Base-by-base conservation (phyloP, 35 echinoderm and acorn worm species). In the Lytechinus pictus region DNA sequence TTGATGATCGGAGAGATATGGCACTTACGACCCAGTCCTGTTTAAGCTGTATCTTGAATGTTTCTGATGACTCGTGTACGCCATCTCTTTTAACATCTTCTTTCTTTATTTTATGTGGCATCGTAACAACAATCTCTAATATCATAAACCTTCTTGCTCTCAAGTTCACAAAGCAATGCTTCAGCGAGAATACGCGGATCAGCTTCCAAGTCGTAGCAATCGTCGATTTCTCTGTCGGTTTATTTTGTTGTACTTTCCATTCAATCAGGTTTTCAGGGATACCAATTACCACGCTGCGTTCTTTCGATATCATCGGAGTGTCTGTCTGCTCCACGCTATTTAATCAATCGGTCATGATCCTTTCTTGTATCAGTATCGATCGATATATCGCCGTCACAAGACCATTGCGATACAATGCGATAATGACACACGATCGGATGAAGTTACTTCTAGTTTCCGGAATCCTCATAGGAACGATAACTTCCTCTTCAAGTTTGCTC, bases 371-470 rank as follows among this genome's bases (percentile, higher is more conserved):
- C 5, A 96, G 96, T 87, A 88, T 94, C 19, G 96, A 96, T 88
- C 93, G 96, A 33, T 96, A 96, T 53, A 88, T 95, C n/a, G 96
- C 96, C 6, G 94, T 96, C 21, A 96, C 96, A 54, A 94, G 88
- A 57, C 96, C 96, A 0, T 54, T 96, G 14, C 86, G 90, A 55
- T 96, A 95, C 55, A 54, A 94, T 87, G 88, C 14, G n/a, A 56
- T 95, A n/a, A 28, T 96, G 27, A 96, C 96, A 51, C 86, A 86
- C 19, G 66, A 28, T 61, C 94, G 94, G 27, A 89, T 89, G 21
- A 27, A 16, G 2, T 27, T 92, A 8, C 29, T 60, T 88, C 19
- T 95, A 5, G 95, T 54, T 27, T 86, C 54, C 24, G 53, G 24
- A 28, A 60, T 88, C 16, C 10, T 89, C n/a, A 92, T 54, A 13